Percentiles rank a stretch among this genome's conserved stretches.
Evolutionary conservation across 2,113 vertebrate genomes (phyloP).

Genomic region (Merops nubicus): DNA sequence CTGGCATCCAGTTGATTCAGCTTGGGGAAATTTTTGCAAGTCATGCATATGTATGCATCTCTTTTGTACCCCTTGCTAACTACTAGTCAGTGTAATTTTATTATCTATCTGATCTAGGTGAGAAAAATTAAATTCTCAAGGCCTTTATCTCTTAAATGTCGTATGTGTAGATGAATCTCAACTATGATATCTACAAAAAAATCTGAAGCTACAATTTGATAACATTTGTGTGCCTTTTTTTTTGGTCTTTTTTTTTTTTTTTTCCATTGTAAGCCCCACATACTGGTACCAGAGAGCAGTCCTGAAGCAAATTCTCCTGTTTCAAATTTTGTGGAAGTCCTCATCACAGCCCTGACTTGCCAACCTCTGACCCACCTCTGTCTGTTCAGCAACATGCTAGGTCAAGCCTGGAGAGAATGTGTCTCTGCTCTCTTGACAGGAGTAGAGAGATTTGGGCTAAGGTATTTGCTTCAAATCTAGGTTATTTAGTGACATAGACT

Average conservation of each 20-base stretch:
- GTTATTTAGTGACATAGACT: neutral
- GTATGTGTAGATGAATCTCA: neutral
- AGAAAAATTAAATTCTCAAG: neutral
- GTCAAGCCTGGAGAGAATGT: neutral
- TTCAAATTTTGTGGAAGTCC: neutral
- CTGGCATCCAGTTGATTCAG: neutral
- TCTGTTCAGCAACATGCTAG: neutral
- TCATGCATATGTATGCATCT: neutral
- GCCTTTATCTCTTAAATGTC: neutral
- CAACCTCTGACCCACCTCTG: neutral
- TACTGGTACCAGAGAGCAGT: neutral
- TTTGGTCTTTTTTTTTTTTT: neutral
- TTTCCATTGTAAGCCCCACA: rapidly evolving
- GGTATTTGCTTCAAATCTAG: neutral
- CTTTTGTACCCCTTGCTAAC: neutral
- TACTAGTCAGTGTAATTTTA: neutral
- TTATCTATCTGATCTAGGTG: neutral
- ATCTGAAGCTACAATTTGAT: neutral
- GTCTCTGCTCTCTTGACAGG: neutral
- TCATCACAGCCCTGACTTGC: neutral
- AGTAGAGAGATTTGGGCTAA: neutral
- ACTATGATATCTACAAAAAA: neutral
- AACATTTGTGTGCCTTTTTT: neutral
- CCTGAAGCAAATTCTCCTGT: neutral
- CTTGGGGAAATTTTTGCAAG: neutral